Base-by-base conservation (phyloP, 2,797 vertebrate genomes). In the Neosilurus mollespiculum region DNA sequence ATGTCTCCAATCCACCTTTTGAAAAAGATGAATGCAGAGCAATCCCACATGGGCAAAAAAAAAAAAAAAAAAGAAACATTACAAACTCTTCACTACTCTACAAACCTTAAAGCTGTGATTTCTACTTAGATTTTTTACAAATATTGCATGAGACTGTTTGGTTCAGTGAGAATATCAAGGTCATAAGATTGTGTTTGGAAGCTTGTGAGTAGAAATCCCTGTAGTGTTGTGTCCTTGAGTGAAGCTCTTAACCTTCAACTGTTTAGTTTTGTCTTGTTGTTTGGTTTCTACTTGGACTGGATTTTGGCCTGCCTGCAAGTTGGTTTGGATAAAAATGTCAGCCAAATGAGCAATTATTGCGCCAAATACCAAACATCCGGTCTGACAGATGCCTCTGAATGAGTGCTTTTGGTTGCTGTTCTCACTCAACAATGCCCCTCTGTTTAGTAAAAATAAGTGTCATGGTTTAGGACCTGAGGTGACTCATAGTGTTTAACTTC, bases 371-470 rank as follows among this genome's bases (percentile, higher is more conserved):
- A 81, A 78, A 69, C 30, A 65, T 76, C 81, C 65, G 75, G 10
- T 61, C 56, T 12, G 59, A 76, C 64, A 82, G 73, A 78, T 34
- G n/a, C 64, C 18, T 49, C 54, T 83, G 37, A 61, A 70, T 71
- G 75, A 78, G 43, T 0, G 34, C 22, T 62, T 78, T 69, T 70
- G 59, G 37, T 70, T 78, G 54, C 75, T 26, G 64, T 20, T 78
- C 53, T 83, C n/a, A 51, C 1, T 24, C 15, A 70, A 83, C 82
- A 83, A 59, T 69, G n/a, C 37, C 64, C 73, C 62, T 24, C 66
- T 78, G 65, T 83, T 78, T 67, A 49, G n/a, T 70, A 12, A 61
- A 14, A 10, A 11, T 51, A 49, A 22, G 54, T 37, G 61, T 66
- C 53, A 61, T 6, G 54, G 10, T 58, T 83, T 49, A 26, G 51